Evolutionary conservation across 2,797 vertebrate species (phyloP), one percentile per base, ranked within the genome.

Genomic region (Thripadectes ignobilis): DNA sequence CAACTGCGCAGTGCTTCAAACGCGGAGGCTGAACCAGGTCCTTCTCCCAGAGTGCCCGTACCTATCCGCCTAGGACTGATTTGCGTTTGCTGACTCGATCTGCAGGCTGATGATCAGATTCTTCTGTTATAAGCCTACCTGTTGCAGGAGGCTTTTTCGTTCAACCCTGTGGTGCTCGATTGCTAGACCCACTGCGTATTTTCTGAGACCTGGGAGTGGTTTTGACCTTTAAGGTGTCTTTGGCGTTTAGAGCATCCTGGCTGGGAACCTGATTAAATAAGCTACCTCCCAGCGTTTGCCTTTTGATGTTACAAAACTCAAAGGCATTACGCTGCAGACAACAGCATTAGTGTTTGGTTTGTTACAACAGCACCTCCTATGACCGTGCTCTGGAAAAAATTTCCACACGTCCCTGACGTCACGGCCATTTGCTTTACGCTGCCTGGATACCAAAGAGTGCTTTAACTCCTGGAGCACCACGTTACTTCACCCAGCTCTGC

Each of bases 321-420:
- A 45, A 91, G 57, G 82, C 51, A 51, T 89, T 92, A 89, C 74
- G 20, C 92, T 95, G 95, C 94, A 76, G 94, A 94, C 95, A 89
- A 89, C 86, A 91, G 96, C 77, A 34, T 90, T 94, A 92, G 88
- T 84, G 75, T 96, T 94, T 96, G 93, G 94, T 96, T 93, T 94
- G 92, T 96, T 95, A 95, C 83, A 97, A 97, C 97, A 94, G 95
- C 91, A 97, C 96, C 97, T 97, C 97, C 95, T 95, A 95, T 97
- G 97, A 97, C 96, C 52, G 16, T 93, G 94, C 94, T 92, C 97
- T 98, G 98, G 98, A 98, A 98, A 98, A 98, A 97, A 98, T 98
- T 97, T 98, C 98, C 97, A 98, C 97, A 97, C 93, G 97, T 97
- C 92, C 88, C 89, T 98, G 97, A 98, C 98, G 97, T 98, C 98